Evolutionary conservation across 1,140 invertebrate genomes (phyloP), one percentile per base, ranked within the genome.

Genomic region (Parasteatoda tepidariorum): DNA sequence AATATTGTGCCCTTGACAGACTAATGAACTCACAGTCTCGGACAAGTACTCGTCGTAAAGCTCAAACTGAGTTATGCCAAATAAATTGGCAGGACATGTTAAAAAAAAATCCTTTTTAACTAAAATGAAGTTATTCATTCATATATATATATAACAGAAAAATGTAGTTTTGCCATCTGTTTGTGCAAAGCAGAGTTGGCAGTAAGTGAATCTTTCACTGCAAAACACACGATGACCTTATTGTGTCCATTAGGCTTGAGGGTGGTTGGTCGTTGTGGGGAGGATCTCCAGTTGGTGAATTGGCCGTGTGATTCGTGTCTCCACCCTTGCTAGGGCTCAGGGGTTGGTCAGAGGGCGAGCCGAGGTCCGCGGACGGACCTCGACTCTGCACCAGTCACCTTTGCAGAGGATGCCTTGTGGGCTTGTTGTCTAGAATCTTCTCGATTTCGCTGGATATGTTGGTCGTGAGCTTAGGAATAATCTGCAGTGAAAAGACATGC

Each of bases 401-500:
- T 38, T 81, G 76, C 93, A 96, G 94, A 64, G 95, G 95, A 66
- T 95, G 95, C 85, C 95, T 91, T 86, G 93, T 92, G 61, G 97
- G 96, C 89, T 97, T 97, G 91, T 98, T 99, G 83, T 96, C 95
- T 79, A 98, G 91, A 84, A 98, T 94, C 68, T 94, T 92, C 88
- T 99, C 97, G 83, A 98, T 92, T 88, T 98, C 97, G 74, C 92
- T 91, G 93, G 98, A 95, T 79, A 96, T 93, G 71, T 92, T 92
- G n/a, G 94, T 92, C 75, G 95, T 97, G 85, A 99, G 90, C 87
- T 97, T 96, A 24, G 96, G 95, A 82, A 97, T 93, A 73, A 98
- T 92, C 96, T 98, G 34, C 2, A 55, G 66, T 33, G 33, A 73
- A 48, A 48, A n/a, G n/a, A n/a, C n/a, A n/a, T n/a, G n/a, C n/a